phyloP scores from a whole-genome alignment of 2,113 vertebrate genomes.

The Triplophysa dalaica region DNA sequence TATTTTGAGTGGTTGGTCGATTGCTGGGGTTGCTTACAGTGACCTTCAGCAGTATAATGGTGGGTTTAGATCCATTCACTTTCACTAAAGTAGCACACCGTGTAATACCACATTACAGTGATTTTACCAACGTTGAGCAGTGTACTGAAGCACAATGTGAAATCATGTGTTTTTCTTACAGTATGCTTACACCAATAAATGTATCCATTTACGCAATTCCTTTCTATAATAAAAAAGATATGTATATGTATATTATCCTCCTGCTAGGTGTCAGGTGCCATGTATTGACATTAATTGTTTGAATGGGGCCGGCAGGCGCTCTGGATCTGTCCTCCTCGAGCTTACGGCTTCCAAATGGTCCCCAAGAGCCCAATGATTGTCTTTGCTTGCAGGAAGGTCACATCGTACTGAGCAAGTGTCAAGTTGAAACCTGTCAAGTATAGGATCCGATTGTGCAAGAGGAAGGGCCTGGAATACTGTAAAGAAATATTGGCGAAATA shows the following conservation, averaged over 20 bases:
- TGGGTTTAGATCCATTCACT: background rate
- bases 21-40: background rate
- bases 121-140: background rate
- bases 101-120: background rate
- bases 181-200: too few species aligned
- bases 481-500: too few species aligned
- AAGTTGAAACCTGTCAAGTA: slow-evolving; percentile 61
- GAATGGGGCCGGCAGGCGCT: slow-evolving; percentile 47
- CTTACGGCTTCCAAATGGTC: slow-evolving; percentile 55
- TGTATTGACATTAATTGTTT: slow-evolving; percentile 50
- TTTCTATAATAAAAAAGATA: background rate
- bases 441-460: slow-evolving; percentile 36
- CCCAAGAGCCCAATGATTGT: slow-evolving; percentile 54
- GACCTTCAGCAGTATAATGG: slow-evolving; percentile 13
- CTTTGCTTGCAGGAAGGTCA: slow-evolving; percentile 61
- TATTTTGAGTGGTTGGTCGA: background rate
- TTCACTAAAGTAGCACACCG: background rate
- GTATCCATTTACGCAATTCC: too few species aligned
- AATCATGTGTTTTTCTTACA: background rate
- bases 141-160: background rate
- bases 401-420: slow-evolving; percentile 55
- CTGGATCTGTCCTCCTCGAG: slow-evolving; percentile 54
- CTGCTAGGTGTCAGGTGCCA: slow-evolving; percentile 51
- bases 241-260: background rate
- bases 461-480: background rate